Evolutionary conservation across 2,113 vertebrate genomes (phyloP).

Genomic region (Triplophysa dalaica): DNA sequence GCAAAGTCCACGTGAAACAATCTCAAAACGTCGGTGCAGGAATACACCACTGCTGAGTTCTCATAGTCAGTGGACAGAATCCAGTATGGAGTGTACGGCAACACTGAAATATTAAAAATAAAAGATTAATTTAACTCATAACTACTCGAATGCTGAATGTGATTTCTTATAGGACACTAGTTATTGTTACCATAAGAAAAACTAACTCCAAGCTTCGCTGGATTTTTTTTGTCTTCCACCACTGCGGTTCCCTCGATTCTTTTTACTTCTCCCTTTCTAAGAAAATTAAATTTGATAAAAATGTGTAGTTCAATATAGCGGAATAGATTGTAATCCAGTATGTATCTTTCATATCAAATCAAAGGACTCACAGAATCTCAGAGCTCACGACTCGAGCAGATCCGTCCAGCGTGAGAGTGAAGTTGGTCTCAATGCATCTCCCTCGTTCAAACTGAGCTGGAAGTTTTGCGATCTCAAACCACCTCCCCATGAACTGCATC

Average conservation of each 20-base stretch:
- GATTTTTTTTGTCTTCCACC: constrained; percentile 76
- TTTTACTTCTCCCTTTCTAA: constrained; percentile 75
- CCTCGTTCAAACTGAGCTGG: constrained; percentile 77
- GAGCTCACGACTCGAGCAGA: constrained; percentile 71
- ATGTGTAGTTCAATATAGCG: too few species aligned
- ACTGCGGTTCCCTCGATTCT: constrained; percentile 80
- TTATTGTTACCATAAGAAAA: constrained; percentile 76
- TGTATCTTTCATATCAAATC: too few species aligned
- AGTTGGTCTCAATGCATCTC: constrained; percentile 76
- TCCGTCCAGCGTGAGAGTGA: constrained; percentile 65
- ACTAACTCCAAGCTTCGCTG: constrained; percentile 84
- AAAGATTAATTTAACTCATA: too few species aligned
- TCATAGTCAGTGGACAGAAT: constrained; percentile 88
- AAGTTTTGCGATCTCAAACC: constrained; percentile 78
- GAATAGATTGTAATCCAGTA: neutral
- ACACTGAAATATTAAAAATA: constrained; percentile 67
- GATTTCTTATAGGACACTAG: neutral
- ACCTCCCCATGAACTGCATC: constrained; percentile 76
- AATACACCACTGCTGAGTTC: constrained; percentile 84
- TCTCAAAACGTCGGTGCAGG: constrained; percentile 83
- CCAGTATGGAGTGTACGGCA: constrained; percentile 87
- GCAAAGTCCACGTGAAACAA: constrained; percentile 85
- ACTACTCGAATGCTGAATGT: neutral
- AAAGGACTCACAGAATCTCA: constrained; percentile 72
- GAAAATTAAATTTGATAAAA: neutral